A percentile compares a stretch with the other conserved stretches of the same genome.
Evolutionary conservation across 1,140 invertebrate genomes (phyloP).

Genomic region (Holcopasites calliopsidis): DNA sequence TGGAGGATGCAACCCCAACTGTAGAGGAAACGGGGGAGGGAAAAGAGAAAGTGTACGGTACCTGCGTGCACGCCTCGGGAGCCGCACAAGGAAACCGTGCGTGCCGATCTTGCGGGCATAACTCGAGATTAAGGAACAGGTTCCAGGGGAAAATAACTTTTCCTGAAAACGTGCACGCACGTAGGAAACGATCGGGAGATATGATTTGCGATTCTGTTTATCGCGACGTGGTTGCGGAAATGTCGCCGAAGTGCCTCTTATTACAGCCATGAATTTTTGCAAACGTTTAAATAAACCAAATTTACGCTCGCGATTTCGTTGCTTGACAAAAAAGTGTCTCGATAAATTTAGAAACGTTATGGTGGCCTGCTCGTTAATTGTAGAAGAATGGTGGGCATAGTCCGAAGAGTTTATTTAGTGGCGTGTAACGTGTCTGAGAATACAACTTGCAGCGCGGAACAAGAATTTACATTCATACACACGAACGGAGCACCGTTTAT

Average conservation of each 20-base stretch:
- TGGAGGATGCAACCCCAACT: conserved; percentile 30
- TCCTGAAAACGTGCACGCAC: too few species aligned
- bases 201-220: conserved; percentile 2
- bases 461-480: too few species aligned
- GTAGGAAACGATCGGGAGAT: too few species aligned
- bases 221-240: background rate
- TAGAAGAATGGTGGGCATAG: background rate
- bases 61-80: background rate
- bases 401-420: too few species aligned
- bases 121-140: background rate
- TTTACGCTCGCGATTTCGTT: background rate
- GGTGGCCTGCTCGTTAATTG: too few species aligned
- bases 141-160: background rate
- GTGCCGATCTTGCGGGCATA: background rate
- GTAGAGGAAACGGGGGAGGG: background rate
- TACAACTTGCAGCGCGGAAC: too few species aligned
- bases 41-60: conserved; percentile 61
- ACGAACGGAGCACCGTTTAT: background rate
- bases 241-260: too few species aligned
- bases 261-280: background rate
- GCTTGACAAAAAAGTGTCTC: background rate
- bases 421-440: too few species aligned
- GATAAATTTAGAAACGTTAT: background rate
- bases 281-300: background rate
- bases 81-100: background rate